Conservation (phyloP, 2,888 invertebrate genomes). For the Synergus itoensis region DNA sequence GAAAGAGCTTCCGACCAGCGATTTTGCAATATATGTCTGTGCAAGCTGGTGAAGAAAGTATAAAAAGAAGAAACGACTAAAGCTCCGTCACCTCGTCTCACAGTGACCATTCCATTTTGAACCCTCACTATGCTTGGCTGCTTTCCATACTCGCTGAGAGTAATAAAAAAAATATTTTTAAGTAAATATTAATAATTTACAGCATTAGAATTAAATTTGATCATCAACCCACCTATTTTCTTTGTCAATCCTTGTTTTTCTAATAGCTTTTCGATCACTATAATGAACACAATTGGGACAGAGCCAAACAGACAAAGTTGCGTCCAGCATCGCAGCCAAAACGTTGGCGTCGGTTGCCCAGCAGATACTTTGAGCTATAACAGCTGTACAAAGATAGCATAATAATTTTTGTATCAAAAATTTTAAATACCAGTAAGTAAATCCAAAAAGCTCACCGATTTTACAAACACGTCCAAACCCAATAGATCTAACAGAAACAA, state of each 20-base stretch:
- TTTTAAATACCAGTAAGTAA: slow-evolving; percentile 31
- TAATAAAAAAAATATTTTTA: slow-evolving; percentile 13
- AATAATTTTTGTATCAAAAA: not conserved
- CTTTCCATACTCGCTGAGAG: slow-evolving; percentile 89
- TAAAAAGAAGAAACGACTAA: slow-evolving; percentile 80
- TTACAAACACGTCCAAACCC: slow-evolving; percentile 75
- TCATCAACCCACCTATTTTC: slow-evolving; percentile 74
- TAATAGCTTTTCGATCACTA: slow-evolving; percentile 84
- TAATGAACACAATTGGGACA: slow-evolving; percentile 79
- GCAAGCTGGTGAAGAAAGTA: slow-evolving; percentile 78
- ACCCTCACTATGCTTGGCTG: slow-evolving; percentile 90
- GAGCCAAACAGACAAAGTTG: slow-evolving; percentile 89
- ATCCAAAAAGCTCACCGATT: slow-evolving; percentile 66
- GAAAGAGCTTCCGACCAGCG: slow-evolving; percentile 92
- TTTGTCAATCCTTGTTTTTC: slow-evolving; percentile 76
- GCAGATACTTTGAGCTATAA: slow-evolving; percentile 83
- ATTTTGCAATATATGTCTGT: slow-evolving; percentile 85
- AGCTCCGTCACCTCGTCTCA: slow-evolving; percentile 94
- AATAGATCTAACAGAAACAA: slow-evolving; percentile 84
- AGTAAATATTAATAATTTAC: not conserved
- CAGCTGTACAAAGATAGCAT: slow-evolving; percentile 76
- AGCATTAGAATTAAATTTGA: slow-evolving; percentile 4
- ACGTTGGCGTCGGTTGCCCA: slow-evolving; percentile 90
- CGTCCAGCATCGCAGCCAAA: slow-evolving; percentile 88
- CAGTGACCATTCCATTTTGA: slow-evolving; percentile 89